Base-by-base conservation (phyloP, 2,113 vertebrate genomes). In the Gallinago media region DNA sequence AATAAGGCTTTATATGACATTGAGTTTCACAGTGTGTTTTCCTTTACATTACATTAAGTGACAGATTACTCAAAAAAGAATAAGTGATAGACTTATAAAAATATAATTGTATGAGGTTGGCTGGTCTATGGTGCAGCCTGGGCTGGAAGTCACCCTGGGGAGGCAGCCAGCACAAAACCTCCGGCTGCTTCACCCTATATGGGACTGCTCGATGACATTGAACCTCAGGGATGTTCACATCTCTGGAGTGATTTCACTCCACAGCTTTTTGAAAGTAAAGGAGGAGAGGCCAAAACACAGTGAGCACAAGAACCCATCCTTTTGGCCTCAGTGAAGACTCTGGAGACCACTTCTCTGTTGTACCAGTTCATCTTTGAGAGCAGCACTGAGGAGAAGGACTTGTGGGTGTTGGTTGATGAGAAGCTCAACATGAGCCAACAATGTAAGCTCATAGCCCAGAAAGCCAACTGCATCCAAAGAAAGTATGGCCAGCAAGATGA, bases 31-130 rank as follows among this genome's bases (percentile, higher is more conserved):
- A 1, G 55, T 1, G 3, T 85, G 58, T 95, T 97, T 95, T 72
- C 67, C 58, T 95, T 83, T 84, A 62, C 93, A 95, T 95, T 92
- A 47, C 66, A 85, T 20, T 38, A 92, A 94, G 56, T 80, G 76
- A 87, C 78, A 82, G 85, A 81, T 94, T 67, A 59, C 40, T 59
- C 10, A 8, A 26, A 61, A 70, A 89, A 92, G 86, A 91, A 9
- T 50, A 75, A 89, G 52, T 22, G 63, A 29, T 47, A 59, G 65
- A 86, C 78, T 87, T 36, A 78, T 61, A 81, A 34, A 77, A 93
- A 49, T 20, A 3, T 10, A 70, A 15, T 78, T 71, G 50, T 7
- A 4, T 22, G 88, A 74, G 72, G 47, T 66, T 63, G 59, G 58
- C 38, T 4, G 50, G 52, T 66, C 66, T 61, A 29, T 61, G 34